Conservation (phyloP, 23 tunicate genomes). For the Aplidium turbinatum region DNA sequence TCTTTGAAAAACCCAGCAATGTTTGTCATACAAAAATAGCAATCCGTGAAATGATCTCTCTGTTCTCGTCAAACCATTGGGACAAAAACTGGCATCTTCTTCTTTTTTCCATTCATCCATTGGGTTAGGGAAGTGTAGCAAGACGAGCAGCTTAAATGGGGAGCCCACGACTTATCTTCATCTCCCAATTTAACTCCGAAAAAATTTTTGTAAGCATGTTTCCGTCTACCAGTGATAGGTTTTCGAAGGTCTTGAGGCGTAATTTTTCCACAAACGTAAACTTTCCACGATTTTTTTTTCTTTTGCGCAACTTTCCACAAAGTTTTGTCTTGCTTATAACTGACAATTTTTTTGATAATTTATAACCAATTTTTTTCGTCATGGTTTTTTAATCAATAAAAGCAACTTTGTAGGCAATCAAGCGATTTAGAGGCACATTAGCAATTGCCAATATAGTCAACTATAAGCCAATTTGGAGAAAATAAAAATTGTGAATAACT, state of each 20-base stretch:
- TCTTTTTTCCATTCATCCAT: conserved; percentile 38
- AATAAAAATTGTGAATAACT: too few relatives aligned
- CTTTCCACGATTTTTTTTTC: too few relatives aligned
- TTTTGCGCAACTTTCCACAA: too few relatives aligned
- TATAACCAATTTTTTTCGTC: too few relatives aligned
- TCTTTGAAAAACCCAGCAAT: too few relatives aligned
- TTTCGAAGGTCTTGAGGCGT: background rate
- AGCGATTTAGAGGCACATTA: too few relatives aligned
- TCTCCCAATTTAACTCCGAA: conserved; percentile 22
- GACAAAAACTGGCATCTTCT: conserved; percentile 21
- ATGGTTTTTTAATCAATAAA: too few relatives aligned
- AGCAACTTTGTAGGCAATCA: too few relatives aligned
- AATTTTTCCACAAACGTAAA: conserved; percentile 22
- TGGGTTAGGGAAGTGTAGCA: conserved; percentile 11
- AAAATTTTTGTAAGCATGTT: conserved; percentile 22
- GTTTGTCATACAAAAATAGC: conserved; percentile 25
- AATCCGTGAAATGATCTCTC: conserved; percentile 12
- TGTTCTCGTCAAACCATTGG: conserved; percentile 22
- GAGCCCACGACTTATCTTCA: conserved; percentile 35
- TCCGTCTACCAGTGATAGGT: background rate
- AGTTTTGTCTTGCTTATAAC: too few relatives aligned
- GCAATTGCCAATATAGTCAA: too few relatives aligned
- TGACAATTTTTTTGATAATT: too few relatives aligned
- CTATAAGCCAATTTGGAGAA: too few relatives aligned
- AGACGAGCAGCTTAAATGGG: conserved; percentile 9